Evolutionary conservation across 2,113 vertebrate species (phyloP).

Genomic region (Brienomyrus longianalis): DNA sequence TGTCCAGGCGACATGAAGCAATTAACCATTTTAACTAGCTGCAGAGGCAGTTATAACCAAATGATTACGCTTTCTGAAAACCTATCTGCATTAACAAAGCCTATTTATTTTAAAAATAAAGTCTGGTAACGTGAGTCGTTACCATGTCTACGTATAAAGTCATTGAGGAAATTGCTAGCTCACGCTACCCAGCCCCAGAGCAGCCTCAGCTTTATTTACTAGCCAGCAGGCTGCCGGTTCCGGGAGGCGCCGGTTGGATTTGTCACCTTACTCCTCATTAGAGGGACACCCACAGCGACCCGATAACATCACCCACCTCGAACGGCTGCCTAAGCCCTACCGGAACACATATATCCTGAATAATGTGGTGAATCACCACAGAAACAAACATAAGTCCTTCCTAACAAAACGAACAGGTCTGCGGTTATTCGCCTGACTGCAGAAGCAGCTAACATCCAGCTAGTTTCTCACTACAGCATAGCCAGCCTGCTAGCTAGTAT

Average conservation of each 20-base stretch:
- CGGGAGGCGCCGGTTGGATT: background rate
- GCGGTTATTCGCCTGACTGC: background rate
- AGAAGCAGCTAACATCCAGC: background rate
- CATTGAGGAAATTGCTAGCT: background rate
- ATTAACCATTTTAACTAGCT: background rate
- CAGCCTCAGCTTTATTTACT: background rate
- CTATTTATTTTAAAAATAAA: background rate
- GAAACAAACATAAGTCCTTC: background rate
- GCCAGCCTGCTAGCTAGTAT: background rate
- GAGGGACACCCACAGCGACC: background rate
- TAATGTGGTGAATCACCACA: background rate
- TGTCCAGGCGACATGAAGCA: background rate
- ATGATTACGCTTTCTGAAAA: background rate
- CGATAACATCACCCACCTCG: background rate
- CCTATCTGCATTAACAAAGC: background rate
- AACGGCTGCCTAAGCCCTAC: background rate
- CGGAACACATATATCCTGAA: background rate
- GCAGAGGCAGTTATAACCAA: background rate
- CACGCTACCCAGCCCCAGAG: background rate
- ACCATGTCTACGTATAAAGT: background rate
- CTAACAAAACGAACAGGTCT: background rate
- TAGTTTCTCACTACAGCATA: background rate
- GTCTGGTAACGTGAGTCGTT: background rate
- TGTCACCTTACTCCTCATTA: background rate
- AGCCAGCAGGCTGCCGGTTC: background rate